Conservation (phyloP, 2,113 vertebrate genomes). For the Picathartes gymnocephalus region DNA sequence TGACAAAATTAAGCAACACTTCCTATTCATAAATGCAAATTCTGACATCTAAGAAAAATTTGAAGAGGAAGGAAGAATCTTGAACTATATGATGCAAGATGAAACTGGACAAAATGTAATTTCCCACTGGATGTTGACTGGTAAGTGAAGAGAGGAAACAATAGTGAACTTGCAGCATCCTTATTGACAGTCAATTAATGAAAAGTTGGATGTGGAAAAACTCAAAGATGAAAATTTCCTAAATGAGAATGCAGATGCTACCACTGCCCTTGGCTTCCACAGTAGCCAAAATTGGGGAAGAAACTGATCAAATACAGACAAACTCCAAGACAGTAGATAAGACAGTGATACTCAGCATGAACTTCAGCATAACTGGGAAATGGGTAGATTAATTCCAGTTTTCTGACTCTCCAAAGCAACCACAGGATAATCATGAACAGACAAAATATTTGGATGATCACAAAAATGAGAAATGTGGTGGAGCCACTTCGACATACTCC, state of each 20-base stretch:
- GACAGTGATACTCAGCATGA: background rate
- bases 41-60: background rate
- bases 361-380: background rate
- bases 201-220: background rate
- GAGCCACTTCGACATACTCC: background rate
- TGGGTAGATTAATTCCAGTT: conserved; percentile 5
- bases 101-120: background rate
- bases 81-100: background rate
- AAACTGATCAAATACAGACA: background rate
- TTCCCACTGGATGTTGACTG: background rate
- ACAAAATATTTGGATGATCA: conserved; percentile 40
- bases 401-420: conserved; percentile 34
- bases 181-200: background rate
- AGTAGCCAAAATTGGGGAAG: background rate
- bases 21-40: background rate
- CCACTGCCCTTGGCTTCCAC: background rate
- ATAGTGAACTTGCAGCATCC: background rate
- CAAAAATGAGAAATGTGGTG: conserved; percentile 38
- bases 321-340: background rate
- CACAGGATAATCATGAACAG: conserved; percentile 47
- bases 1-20: background rate
- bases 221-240: background rate
- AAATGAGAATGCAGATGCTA: background rate
- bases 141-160: background rate
- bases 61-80: background rate